Percentiles rank a stretch among this genome's conserved stretches.
These are phyloP conservation scores for Nothoprocta perdicaria DNA, from an alignment of 2,113 vertebrate species.

Conservation along the genomic window DNA sequence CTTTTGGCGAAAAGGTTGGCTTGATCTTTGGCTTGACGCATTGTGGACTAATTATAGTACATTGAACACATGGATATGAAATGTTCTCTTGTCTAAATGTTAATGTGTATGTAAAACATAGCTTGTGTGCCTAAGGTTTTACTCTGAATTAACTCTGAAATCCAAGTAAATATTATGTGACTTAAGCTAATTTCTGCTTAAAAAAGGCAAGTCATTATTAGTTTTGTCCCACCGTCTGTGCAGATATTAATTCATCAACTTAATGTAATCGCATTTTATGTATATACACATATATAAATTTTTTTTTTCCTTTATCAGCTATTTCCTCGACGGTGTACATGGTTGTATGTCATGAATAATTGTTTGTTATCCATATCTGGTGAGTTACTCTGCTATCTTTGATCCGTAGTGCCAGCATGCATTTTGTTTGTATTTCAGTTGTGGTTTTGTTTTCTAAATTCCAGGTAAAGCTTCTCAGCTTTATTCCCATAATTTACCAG, in stretches of 20 bases:
- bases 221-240: not conserved
- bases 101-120: not conserved
- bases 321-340: conserved; percentile 94
- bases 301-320: conserved; percentile 79
- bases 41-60: not conserved
- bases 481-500: conserved; percentile 95
- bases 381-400: conserved; percentile 73
- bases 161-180: not conserved
- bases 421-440: conserved; percentile 30
- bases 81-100: not conserved
- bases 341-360: conserved; percentile 99
- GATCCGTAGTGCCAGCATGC: not conserved
- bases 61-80: not conserved
- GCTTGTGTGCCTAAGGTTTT: not conserved
- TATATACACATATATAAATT: not conserved
- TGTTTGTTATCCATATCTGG: conserved; percentile 97
- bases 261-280: not conserved
- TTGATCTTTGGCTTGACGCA: not conserved
- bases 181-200: not conserved
- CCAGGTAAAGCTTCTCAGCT: conserved; percentile 98
- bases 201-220: not conserved
- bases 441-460: conserved; percentile 66
- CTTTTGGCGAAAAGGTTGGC: not conserved
- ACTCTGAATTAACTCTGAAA: conserved; percentile 37
- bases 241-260: not conserved